A percentile compares a stretch with the other conserved stretches of the same genome.
Conservation (phyloP, 2,797 vertebrate species). For the Rhadinocentrus ornatus region DNA sequence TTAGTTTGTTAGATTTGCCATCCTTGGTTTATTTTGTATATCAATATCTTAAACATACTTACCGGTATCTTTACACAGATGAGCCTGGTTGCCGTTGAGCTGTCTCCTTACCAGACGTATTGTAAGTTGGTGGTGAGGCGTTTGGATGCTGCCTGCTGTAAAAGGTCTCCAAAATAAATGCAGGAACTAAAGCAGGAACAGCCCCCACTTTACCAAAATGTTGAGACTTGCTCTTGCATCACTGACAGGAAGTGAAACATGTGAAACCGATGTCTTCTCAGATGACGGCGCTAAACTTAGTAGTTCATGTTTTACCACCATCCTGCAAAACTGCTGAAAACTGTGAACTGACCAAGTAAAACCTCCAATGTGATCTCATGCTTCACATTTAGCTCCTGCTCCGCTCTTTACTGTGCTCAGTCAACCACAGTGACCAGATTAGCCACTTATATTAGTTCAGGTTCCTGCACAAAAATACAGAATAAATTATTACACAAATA, state of each 20-base stretch:
- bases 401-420: too few species aligned
- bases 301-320: constrained; percentile 13
- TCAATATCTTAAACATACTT: constrained; percentile 35
- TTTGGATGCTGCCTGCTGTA: neutral
- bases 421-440: too few species aligned
- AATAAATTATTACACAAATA: too few species aligned
- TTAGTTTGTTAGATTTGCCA: neutral
- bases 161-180: constrained; percentile 27
- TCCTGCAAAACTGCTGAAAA: neutral
- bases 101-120: neutral
- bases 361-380: too few species aligned
- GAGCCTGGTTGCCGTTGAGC: neutral
- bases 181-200: constrained; percentile 24
- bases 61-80: constrained; percentile 20
- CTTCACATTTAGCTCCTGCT: too few species aligned
- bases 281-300: constrained; percentile 16
- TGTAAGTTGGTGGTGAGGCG: neutral
- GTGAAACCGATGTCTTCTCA: constrained; percentile 47
- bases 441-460: too few species aligned
- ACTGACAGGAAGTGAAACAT: constrained; percentile 72
- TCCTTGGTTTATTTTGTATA: neutral
- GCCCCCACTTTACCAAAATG: constrained; percentile 36
- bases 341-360: too few species aligned
- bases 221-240: constrained; percentile 47
- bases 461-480: too few species aligned